phyloP scores from a whole-genome alignment of 2,113 vertebrate species.

The Corythoichthys haematopterus region DNA sequence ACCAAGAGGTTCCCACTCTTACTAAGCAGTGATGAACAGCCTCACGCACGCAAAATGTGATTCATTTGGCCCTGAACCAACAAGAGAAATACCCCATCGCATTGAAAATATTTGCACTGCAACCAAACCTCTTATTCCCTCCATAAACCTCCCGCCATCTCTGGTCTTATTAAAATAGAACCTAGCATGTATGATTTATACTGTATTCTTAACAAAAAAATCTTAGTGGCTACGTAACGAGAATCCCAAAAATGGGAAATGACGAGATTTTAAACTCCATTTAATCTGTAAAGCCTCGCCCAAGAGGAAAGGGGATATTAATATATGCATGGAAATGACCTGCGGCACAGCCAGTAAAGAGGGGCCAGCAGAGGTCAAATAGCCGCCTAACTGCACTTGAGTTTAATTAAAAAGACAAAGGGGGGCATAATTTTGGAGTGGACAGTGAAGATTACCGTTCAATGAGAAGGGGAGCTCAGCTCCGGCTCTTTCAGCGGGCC shows the following conservation, averaged over 20 bases:
- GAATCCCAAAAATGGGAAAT: conserved; percentile 20
- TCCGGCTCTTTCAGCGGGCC: conserved; percentile 29
- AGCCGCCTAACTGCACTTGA: conserved; percentile 64
- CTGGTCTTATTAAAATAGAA: no score
- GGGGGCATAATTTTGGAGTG: conserved; percentile 53
- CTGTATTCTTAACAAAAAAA: conserved; percentile 4
- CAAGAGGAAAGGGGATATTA: conserved; percentile 51
- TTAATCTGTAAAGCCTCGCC: conserved; percentile 62
- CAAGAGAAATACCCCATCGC: no score
- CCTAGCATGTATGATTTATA: no score
- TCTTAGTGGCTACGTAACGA: conserved; percentile 1
- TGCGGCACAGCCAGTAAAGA: conserved; percentile 62
- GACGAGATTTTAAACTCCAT: conserved; percentile 42
- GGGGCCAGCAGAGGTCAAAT: conserved; percentile 66
- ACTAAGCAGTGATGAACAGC: no score
- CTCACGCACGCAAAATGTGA: no score
- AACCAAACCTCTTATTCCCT: no score
- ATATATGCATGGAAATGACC: conserved; percentile 77
- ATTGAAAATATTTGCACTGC: no score
- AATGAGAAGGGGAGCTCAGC: conserved; percentile 29
- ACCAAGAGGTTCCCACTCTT: no score
- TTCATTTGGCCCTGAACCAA: no score
- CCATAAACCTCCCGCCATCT: no score
- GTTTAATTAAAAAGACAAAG: conserved; percentile 80
- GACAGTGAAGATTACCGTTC: conserved; percentile 49